These are phyloP conservation scores for Boulengeromyrus knoepffleri DNA, from an alignment of 2,113 vertebrate genomes.

Conservation along the genomic window DNA sequence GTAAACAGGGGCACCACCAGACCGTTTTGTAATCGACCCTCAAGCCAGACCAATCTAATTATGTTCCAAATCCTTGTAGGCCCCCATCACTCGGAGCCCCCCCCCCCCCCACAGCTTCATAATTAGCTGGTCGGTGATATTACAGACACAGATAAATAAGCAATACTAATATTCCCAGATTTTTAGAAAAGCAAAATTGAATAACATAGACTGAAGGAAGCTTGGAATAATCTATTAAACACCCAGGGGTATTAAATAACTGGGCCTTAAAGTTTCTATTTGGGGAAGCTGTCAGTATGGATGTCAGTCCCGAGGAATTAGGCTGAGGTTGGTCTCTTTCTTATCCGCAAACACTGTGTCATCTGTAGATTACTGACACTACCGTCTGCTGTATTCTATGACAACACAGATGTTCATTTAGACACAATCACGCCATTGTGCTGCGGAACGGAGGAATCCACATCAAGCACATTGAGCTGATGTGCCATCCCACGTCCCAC, in stretches of 20 bases:
- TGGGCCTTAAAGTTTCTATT: neutral
- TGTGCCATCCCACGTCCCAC: neutral
- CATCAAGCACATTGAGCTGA: neutral
- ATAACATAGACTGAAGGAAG: neutral
- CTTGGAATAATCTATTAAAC: neutral
- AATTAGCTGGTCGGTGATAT: neutral
- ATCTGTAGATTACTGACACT: neutral
- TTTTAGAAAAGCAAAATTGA: neutral
- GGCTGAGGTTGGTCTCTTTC: neutral
- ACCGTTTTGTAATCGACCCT: neutral
- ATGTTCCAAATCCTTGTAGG: neutral
- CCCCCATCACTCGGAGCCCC: neutral
- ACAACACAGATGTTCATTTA: neutral
- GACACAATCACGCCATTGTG: neutral
- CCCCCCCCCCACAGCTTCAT: neutral
- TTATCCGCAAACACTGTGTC: neutral
- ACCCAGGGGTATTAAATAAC: neutral
- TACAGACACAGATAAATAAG: neutral
- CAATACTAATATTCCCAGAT: neutral
- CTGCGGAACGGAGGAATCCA: neutral
- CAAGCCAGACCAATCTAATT: neutral
- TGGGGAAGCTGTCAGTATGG: neutral
- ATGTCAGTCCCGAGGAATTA: neutral
- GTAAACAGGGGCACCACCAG: too few species aligned
- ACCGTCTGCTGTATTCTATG: neutral